A percentile compares a stretch with the other conserved stretches of the same genome.
Conservation (phyloP, 2,113 vertebrate genomes). For the Hemibagrus wyckioides region DNA sequence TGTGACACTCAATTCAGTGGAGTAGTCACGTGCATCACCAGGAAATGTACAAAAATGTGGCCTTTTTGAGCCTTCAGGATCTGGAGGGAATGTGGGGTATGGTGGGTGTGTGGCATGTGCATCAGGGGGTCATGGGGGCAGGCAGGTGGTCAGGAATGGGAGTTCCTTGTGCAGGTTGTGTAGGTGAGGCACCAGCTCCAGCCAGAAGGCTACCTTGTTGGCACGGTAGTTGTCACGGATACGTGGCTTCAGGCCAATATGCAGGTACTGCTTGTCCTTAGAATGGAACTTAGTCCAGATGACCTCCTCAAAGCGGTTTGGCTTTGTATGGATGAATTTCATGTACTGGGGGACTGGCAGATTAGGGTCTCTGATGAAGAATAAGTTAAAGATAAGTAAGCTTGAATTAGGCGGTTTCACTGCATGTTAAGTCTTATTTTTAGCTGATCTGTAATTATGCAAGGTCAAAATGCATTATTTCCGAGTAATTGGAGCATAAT, state of each 20-base stretch:
- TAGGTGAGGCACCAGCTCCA: conserved; percentile 90
- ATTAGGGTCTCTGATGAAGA: conserved; percentile 81
- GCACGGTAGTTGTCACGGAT: too few relatives aligned
- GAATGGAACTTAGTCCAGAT: conserved; percentile 95
- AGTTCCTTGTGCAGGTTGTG: conserved; percentile 81
- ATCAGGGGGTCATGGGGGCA: conserved; percentile 68
- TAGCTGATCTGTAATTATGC: not conserved
- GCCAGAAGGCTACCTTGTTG: conserved; percentile 94
- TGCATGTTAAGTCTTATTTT: not conserved
- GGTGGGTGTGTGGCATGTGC: conserved; percentile 77
- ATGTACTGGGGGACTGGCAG: conserved; percentile 91
- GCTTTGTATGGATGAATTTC: conserved; percentile 94
- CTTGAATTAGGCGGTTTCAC: not conserved
- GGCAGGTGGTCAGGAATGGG: conserved; percentile 78
- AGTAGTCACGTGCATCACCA: conserved; percentile 85
- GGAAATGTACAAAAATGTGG: conserved; percentile 80
- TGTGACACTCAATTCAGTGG: conserved; percentile 88
- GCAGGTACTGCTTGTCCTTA: conserved; percentile 92
- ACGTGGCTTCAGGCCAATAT: conserved; percentile 88
- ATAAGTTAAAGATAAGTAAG: not conserved
- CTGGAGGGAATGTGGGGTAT: conserved; percentile 75
- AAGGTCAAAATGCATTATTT: not conserved
- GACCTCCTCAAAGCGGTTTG: conserved; percentile 92
- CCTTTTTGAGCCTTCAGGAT: conserved; percentile 72
- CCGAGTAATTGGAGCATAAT: not conserved